Conservation (phyloP, 2,888 invertebrate genomes). For the Lysandra bellargus region DNA sequence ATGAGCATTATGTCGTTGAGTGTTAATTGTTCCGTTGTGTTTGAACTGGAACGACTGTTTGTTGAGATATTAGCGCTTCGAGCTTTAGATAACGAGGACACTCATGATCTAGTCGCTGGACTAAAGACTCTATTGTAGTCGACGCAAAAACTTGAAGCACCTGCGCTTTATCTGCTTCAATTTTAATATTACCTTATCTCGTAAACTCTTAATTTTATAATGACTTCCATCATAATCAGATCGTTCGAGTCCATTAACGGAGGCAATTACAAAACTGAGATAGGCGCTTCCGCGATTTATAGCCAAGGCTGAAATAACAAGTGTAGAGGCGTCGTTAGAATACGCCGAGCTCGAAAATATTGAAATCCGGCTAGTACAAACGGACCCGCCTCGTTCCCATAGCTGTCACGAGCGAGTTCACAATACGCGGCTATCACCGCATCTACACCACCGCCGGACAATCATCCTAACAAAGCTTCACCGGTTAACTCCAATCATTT, state of each 20-base stretch:
- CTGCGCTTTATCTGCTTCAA: not conserved
- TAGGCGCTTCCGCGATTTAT: not conserved
- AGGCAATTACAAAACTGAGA: not conserved
- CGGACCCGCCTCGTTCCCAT: constrained; percentile 66
- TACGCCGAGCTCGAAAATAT: constrained; percentile 19
- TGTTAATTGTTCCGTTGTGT: constrained; percentile 16
- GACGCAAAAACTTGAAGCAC: not conserved
- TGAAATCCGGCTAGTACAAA: constrained; percentile 31
- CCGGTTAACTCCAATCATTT: constrained; percentile 73
- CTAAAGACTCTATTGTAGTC: not conserved
- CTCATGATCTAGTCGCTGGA: not conserved
- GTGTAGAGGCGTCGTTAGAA: not conserved
- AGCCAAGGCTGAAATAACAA: not conserved
- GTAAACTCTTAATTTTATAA: constrained; percentile 4
- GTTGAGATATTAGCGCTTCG: constrained; percentile 11
- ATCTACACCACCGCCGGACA: constrained; percentile 78
- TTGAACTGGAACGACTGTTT: constrained; percentile 3
- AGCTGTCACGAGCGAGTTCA: constrained; percentile 66
- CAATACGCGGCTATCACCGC: constrained; percentile 65
- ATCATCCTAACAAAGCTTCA: constrained; percentile 78
- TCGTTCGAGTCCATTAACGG: not conserved
- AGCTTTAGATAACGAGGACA: not conserved
- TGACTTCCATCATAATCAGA: not conserved
- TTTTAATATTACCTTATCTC: not conserved
- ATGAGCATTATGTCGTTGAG: constrained; percentile 10